Conservation (phyloP, 2,113 vertebrate species). For the Ciconia stormi region DNA sequence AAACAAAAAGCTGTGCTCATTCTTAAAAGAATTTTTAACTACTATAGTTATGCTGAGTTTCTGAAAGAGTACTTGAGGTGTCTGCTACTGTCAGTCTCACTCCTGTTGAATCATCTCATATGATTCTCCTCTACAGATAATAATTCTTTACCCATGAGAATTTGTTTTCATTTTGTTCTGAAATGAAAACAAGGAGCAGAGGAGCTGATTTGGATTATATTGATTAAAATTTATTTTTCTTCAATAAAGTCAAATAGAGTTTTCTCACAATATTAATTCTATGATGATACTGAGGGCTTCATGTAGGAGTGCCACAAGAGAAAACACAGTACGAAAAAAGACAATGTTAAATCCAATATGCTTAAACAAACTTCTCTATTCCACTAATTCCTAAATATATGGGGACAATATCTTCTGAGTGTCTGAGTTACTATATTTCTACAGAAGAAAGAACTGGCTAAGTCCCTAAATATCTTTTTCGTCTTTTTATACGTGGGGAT, state of each 20-base stretch:
- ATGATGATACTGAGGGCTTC: neutral
- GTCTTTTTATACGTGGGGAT: neutral
- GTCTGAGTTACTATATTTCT: neutral
- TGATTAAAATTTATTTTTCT: constrained; percentile 53
- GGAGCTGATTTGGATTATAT: constrained; percentile 46
- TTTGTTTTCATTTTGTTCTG: constrained; percentile 54
- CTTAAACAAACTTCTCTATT: neutral
- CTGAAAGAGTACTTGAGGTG: neutral
- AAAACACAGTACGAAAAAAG: neutral
- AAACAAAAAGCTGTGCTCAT: neutral
- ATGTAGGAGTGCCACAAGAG: neutral
- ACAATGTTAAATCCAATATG: neutral
- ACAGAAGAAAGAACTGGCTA: neutral
- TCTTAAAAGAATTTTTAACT: neutral
- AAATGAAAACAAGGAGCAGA: constrained; percentile 56
- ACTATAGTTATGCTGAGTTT: neutral
- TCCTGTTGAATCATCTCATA: neutral
- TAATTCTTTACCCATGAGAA: constrained; percentile 32
- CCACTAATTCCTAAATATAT: neutral
- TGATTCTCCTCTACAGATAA: neutral
- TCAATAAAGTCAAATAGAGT: constrained; percentile 40
- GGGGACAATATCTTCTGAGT: neutral
- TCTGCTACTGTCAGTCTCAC: neutral
- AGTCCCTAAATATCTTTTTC: neutral
- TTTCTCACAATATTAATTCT: constrained; percentile 40